phyloP scores from a whole-genome alignment of 2,113 vertebrate species.

The Cyanistes caeruleus region DNA sequence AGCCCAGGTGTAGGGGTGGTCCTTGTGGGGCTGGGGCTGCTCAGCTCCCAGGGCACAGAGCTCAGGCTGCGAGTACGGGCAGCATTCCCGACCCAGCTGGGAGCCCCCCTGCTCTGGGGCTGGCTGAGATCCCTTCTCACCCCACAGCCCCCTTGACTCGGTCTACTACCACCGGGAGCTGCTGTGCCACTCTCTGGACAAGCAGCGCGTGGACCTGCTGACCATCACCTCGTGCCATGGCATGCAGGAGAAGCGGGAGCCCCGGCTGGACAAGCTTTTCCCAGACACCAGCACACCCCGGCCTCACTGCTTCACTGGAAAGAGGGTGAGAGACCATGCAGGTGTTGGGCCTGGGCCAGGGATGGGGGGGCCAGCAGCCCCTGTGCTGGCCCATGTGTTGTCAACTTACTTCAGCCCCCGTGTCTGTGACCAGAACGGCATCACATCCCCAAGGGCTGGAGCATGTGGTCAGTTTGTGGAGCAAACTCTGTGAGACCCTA shows the following conservation, averaged over 20 bases:
- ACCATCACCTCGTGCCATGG: conserved; percentile 92
- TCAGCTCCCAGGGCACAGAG: rapidly evolving
- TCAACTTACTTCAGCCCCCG: rapidly evolving
- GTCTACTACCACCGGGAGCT: conserved; percentile 94
- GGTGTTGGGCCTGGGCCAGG: rapidly evolving
- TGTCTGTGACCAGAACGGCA: no score
- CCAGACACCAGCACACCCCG: conserved; percentile 85
- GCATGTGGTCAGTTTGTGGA: rapidly evolving
- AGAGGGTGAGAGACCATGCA: conserved; percentile 78
- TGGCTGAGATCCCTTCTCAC: not conserved
- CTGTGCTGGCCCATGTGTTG: rapidly evolving
- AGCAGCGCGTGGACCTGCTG: conserved; percentile 91
- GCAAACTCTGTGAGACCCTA: not conserved
- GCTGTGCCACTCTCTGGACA: conserved; percentile 92
- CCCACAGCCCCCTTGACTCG: conserved; percentile 76
- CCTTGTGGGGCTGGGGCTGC: not conserved
- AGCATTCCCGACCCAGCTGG: rapidly evolving
- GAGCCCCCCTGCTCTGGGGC: not conserved
- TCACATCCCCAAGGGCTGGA: rapidly evolving
- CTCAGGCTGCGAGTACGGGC: rapidly evolving
- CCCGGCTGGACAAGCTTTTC: conserved; percentile 91
- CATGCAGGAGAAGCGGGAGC: conserved; percentile 88
- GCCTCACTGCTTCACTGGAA: conserved; percentile 84
- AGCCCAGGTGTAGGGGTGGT: not conserved
- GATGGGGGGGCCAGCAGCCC: not conserved